Evolutionary conservation across 1,140 invertebrate species (phyloP).

Genomic region (Propsilocerus akamusi): DNA sequence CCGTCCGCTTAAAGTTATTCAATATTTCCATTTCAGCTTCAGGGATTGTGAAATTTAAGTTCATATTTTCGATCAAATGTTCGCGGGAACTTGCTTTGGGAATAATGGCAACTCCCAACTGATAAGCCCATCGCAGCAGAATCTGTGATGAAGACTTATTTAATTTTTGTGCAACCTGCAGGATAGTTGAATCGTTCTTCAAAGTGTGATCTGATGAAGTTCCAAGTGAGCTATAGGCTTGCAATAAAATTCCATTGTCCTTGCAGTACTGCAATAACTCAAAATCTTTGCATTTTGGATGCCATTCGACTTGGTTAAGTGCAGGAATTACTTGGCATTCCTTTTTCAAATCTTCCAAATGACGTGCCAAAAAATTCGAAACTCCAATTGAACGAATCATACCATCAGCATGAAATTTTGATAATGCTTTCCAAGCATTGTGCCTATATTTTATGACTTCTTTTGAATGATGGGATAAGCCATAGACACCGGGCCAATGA

Average conservation of each 20-base stretch:
- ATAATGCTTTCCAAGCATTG: background rate
- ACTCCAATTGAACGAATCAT: background rate
- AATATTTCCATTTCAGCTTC: constrained; percentile 24
- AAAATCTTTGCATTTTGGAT: constrained; percentile 30
- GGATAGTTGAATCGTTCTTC: constrained; percentile 22
- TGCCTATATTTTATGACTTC: background rate
- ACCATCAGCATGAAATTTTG: background rate
- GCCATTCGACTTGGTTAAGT: constrained; percentile 34
- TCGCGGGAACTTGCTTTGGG: constrained; percentile 30
- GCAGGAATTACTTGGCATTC: constrained; percentile 11
- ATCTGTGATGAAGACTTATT: constrained; percentile 30
- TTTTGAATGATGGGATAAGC: background rate
- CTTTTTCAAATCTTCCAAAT: background rate
- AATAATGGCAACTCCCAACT: constrained; percentile 29
- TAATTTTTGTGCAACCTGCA: constrained; percentile 24
- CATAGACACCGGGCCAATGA: background rate
- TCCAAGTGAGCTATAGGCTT: constrained; percentile 40
- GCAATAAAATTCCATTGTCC: constrained; percentile 29
- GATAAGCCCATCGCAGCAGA: constrained; percentile 28
- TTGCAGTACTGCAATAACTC: constrained; percentile 30
- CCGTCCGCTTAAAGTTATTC: constrained; percentile 17
- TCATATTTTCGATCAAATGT: constrained; percentile 29
- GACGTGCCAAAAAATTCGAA: background rate
- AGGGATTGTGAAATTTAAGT: constrained; percentile 27
- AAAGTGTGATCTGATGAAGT: background rate